Percentiles rank a stretch among this genome's conserved stretches.
Conservation (phyloP, 2,797 vertebrate species). For the Trichosurus vulpecula region DNA sequence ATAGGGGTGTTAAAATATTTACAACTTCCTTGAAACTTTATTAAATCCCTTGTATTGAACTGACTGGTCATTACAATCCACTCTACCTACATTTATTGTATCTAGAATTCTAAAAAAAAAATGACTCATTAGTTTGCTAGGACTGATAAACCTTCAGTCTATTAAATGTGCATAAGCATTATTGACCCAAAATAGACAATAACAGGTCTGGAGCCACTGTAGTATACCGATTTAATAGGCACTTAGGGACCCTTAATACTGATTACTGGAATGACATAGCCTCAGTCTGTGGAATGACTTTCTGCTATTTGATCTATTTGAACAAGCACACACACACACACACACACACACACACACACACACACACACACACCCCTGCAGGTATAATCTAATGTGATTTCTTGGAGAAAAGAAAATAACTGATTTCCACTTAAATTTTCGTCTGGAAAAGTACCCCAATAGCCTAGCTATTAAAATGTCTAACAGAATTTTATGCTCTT, state of each 20-base stretch:
- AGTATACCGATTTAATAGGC: conserved; percentile 45
- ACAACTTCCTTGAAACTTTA: conserved; percentile 56
- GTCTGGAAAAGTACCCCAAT: background rate
- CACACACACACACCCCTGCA: background rate
- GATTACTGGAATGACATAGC: conserved; percentile 52
- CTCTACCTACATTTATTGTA: conserved; percentile 54
- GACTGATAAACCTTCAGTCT: conserved; percentile 46
- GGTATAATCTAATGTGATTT: conserved; percentile 1
- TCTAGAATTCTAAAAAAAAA: conserved; percentile 56
- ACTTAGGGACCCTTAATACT: conserved; percentile 52
- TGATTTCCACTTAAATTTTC: background rate
- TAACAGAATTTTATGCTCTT: background rate
- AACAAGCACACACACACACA: no score
- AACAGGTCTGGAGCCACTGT: conserved; percentile 45
- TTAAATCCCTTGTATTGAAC: conserved; percentile 62
- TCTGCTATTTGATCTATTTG: background rate
- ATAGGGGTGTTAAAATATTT: conserved; percentile 58
- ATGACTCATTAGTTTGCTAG: conserved; percentile 38
- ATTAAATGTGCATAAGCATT: conserved; percentile 47
- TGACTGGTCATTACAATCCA: conserved; percentile 57
- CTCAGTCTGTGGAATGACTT: conserved; percentile 19
- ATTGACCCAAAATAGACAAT: conserved; percentile 64
- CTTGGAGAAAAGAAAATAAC: conserved; percentile 19
- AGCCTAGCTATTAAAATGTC: background rate
- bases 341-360: no score